Evolutionary conservation across 2,113 vertebrate species (phyloP).

Genomic region (Campylorhamphus procurvoides): DNA sequence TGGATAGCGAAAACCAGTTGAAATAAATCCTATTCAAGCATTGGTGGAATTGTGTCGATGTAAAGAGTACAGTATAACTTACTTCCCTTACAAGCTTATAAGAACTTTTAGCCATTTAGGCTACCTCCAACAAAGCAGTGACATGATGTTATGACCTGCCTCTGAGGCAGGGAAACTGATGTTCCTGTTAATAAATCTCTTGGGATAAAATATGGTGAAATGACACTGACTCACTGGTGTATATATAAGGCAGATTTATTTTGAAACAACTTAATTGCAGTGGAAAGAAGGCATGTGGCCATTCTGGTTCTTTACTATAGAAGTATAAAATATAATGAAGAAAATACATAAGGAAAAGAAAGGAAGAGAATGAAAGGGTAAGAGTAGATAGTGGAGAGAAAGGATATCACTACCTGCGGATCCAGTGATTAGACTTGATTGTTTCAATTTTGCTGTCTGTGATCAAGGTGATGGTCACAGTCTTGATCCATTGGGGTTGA

Average conservation of each 20-base stretch:
- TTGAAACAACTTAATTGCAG: background rate
- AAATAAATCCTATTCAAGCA: background rate
- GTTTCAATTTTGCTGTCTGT: background rate
- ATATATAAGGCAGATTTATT: background rate
- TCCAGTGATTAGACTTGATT: background rate
- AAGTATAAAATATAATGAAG: background rate
- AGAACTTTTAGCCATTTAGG: background rate
- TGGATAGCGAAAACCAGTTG: background rate
- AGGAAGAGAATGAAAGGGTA: background rate
- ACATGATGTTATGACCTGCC: background rate
- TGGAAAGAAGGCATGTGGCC: background rate
- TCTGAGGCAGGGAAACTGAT: background rate
- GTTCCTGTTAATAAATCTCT: background rate
- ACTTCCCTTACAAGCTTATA: background rate
- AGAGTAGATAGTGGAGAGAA: background rate
- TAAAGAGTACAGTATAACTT: background rate
- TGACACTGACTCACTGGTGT: background rate
- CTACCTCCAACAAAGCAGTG: background rate
- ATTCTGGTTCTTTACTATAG: background rate
- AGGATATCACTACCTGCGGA: background rate
- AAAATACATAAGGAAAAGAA: background rate
- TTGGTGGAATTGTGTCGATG: background rate
- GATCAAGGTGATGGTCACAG: background rate
- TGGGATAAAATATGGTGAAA: background rate
- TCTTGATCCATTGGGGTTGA: background rate